These are phyloP conservation scores for Lagria hirta DNA, from an alignment of 2,888 invertebrate genomes.

Conservation along the genomic window DNA sequence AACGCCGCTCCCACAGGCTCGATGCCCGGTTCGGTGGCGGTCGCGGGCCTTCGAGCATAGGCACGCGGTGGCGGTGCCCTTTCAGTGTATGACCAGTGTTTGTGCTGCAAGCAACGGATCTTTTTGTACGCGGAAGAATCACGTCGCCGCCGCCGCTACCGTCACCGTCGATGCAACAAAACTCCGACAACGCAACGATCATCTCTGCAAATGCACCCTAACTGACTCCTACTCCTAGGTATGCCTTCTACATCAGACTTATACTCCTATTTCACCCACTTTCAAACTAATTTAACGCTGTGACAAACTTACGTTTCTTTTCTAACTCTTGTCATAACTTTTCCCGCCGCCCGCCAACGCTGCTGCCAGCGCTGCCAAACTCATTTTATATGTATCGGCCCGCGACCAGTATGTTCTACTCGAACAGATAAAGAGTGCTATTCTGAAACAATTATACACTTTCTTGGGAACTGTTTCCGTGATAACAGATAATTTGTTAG, in stretches of 20 bases:
- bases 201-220: slow-evolving; percentile 14
- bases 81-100: slow-evolving; percentile 42
- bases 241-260: too few species aligned
- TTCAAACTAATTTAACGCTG: too few species aligned
- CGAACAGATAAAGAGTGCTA: slow-evolving; percentile 34
- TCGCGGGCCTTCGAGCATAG: slow-evolving; percentile 37
- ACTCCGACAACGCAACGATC: slow-evolving; percentile 15
- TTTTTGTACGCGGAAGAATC: too few species aligned
- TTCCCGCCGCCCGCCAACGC: too few species aligned
- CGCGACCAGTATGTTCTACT: slow-evolving; percentile 6
- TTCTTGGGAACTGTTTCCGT: slow-evolving; percentile 32
- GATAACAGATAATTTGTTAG: slow-evolving; percentile 36
- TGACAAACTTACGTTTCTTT: too few species aligned
- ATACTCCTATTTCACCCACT: too few species aligned
- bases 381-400: slow-evolving; percentile 12
- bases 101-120: slow-evolving; percentile 32
- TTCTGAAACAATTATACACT: slow-evolving; percentile 37
- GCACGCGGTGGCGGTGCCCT: slow-evolving; percentile 38
- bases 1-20: slow-evolving; percentile 51
- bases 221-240: slow-evolving; percentile 19
- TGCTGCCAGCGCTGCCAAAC: too few species aligned
- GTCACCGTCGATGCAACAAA: slow-evolving; percentile 11
- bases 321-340: too few species aligned
- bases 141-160: slow-evolving; percentile 13
- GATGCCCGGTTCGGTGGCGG: slow-evolving; percentile 44